phyloP scores from a whole-genome alignment of 92 coral and sea anemone genomes.

The Pocillopora meandrina region DNA sequence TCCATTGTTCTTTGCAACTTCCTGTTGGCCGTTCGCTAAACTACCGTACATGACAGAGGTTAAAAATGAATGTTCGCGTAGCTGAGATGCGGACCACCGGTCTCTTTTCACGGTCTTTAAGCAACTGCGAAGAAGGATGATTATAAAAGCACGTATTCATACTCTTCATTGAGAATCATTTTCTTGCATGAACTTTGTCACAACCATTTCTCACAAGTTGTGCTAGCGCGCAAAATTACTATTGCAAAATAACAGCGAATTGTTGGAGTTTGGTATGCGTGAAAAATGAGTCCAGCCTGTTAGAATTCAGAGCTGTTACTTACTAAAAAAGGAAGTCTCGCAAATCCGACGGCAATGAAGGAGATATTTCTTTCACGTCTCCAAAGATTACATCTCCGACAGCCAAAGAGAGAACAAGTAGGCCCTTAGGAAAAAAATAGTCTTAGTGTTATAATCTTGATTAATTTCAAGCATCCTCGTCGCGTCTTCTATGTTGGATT shows the following conservation, averaged over 20 bases:
- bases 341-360: slow-evolving; percentile 67
- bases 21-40: slow-evolving; percentile 40
- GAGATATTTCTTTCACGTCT: slow-evolving; percentile 60
- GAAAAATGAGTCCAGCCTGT: background rate
- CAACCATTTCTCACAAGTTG: no score
- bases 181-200: no score
- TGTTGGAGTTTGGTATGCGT: no score
- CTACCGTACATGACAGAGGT: slow-evolving; percentile 31
- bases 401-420: slow-evolving; percentile 68
- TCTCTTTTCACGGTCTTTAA: slow-evolving; percentile 76
- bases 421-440: slow-evolving; percentile 42
- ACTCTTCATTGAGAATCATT: no score
- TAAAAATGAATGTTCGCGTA: slow-evolving; percentile 82
- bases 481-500: no score
- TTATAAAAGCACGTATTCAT: no score
- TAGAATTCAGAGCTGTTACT: background rate
- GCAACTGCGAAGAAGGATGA: slow-evolving; percentile 59
- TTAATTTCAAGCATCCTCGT: background rate
- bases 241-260: no score
- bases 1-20: slow-evolving; percentile 21
- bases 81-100: slow-evolving; percentile 87
- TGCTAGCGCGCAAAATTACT: no score
- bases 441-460: background rate
- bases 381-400: slow-evolving; percentile 72
- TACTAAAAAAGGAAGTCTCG: slow-evolving; percentile 86